These are phyloP conservation scores for Torymus tubicola DNA, from an alignment of 2,888 invertebrate genomes.

Conservation along the genomic window DNA sequence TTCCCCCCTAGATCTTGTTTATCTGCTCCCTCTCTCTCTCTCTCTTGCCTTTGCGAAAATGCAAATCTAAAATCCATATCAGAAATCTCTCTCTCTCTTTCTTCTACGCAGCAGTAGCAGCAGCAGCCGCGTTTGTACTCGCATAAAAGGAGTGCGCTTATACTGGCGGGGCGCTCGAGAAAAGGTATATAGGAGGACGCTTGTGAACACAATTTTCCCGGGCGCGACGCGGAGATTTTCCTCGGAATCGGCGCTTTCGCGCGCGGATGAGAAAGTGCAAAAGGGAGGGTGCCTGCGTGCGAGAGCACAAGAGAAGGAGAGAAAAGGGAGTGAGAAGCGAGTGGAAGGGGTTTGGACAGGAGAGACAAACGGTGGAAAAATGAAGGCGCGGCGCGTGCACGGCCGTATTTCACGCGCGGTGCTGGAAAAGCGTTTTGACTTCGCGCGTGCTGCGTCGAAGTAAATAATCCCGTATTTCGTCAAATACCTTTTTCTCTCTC, in stretches of 20 bases:
- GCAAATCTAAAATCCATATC: slow-evolving; percentile 27
- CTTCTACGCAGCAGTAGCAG: no score
- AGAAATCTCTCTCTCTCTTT: background rate
- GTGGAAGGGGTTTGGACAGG: background rate
- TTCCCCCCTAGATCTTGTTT: slow-evolving; percentile 1
- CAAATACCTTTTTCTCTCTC: slow-evolving; percentile 46
- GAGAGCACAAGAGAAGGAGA: background rate
- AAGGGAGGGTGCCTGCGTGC: background rate
- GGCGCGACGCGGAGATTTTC: slow-evolving; percentile 22
- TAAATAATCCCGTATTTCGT: slow-evolving; percentile 54
- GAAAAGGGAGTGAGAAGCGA: background rate
- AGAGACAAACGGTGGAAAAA: slow-evolving; percentile 63
- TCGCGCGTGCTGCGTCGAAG: slow-evolving; percentile 46
- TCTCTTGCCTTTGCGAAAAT: slow-evolving; percentile 7
- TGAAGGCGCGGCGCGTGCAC: slow-evolving; percentile 60
- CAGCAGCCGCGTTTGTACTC: no score
- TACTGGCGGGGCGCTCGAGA: no score
- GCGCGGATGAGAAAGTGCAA: slow-evolving; percentile 23
- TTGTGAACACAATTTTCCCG: slow-evolving; percentile 41
- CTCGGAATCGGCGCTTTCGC: slow-evolving; percentile 37
- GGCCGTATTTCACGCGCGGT: slow-evolving; percentile 58
- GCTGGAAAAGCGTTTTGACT: slow-evolving; percentile 61
- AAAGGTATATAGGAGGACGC: background rate
- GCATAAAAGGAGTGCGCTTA: no score
- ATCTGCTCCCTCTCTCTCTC: background rate